Evolutionary conservation across 2,797 vertebrate species (phyloP), one percentile per base, ranked within the genome.

Genomic region (Manis pentadactyla): DNA sequence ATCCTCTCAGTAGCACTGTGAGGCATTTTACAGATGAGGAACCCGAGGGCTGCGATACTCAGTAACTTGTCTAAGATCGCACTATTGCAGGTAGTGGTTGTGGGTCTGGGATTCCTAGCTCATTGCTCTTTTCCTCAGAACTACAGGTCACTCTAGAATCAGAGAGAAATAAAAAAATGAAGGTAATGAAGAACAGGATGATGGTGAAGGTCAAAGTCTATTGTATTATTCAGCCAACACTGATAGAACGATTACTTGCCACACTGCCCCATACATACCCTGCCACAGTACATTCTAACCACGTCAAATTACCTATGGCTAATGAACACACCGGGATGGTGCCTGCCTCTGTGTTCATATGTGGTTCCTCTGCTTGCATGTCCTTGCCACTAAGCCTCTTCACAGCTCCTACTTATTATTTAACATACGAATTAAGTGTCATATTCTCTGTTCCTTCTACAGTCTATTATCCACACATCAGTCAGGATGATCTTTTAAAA

Each of bases 381-480:
- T 19, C 34, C 27, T 71, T 5, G 21, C 34, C 3, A 39, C 42
- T 29, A 82, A 53, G 27, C 37, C 19, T 37, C 25, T 66, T 31
- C 25, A 66, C 31, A 61, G 66, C 25, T 37, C 29, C 17, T 27
- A 53, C 27, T 27, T 63, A 14, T 51, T 86, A 29, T 77, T 64
- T 74, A 78, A 90, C 73, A 78, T 61, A 55, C 7, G 23, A 34
- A 89, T 10, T 29, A 68, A 86, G 34, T 49, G 19, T n/a, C 15
- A 77, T 86, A 71, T 6, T 96, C 69, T 66, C 21, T 84, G 31
- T 17, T 61, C 25, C 12, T 93, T 78, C 55, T 61, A 53, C 10
- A n/a, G 57, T 51, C 34, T 31, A 15, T 31, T 93, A 12, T 59
- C 55, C 25, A 83, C n/a, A 59, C 2, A 86, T 63, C 2, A 63